These are phyloP conservation scores for Paracentrotus lividus DNA, from an alignment of 53 echinoderm and acorn worm genomes.

Conservation along the genomic window DNA sequence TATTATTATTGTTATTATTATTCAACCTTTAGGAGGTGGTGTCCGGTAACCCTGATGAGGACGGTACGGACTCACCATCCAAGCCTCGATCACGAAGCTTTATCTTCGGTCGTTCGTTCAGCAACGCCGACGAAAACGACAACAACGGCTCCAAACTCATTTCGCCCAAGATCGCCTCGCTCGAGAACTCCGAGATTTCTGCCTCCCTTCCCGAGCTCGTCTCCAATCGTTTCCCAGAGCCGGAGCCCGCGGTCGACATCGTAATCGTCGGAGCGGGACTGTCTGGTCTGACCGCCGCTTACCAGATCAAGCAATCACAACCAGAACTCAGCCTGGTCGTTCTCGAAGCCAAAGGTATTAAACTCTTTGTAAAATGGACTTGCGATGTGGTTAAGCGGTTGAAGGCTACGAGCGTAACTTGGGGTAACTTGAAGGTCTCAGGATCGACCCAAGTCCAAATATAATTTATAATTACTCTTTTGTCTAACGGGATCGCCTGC, in stretches of 20 bases:
- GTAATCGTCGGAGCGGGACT: conserved; percentile 90
- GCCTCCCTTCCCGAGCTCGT: conserved; percentile 41
- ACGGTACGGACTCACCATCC: neutral
- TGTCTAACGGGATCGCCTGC: too few species aligned
- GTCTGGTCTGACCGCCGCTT: conserved; percentile 91
- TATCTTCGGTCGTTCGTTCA: conserved; percentile 28
- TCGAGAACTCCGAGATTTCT: neutral
- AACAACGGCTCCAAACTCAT: neutral
- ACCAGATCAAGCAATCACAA: conserved; percentile 76
- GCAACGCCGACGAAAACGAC: conserved; percentile 48
- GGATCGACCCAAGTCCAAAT: too few species aligned
- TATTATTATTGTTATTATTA: neutral
- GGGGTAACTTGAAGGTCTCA: too few species aligned
- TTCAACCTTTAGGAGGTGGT: conserved; percentile 17
- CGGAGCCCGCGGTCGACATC: conserved; percentile 77
- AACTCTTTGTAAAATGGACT: neutral
- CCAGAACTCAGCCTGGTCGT: conserved; percentile 75
- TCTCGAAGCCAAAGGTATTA: conserved; percentile 88
- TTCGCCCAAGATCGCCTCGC: neutral
- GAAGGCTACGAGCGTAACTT: too few species aligned
- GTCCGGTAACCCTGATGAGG: neutral
- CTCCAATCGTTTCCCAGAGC: conserved; percentile 11
- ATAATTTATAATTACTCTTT: too few species aligned
- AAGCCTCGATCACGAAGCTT: conserved; percentile 18
- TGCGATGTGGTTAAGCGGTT: too few species aligned